Evolutionary conservation across 2,797 vertebrate species (phyloP), one percentile per base, ranked within the genome.

Genomic region (Phoxinus dragarum): DNA sequence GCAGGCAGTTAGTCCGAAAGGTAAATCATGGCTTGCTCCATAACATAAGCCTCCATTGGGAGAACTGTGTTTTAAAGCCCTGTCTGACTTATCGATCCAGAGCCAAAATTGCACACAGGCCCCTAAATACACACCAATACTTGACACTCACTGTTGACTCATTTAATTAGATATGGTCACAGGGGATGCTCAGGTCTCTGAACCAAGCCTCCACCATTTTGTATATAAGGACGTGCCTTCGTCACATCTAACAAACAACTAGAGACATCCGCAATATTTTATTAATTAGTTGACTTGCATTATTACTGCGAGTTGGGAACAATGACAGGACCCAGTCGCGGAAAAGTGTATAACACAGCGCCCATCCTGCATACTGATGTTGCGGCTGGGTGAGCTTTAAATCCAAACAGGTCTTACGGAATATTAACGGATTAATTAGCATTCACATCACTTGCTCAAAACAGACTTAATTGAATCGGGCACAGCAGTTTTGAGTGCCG

Each of bases 31-130:
- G 87, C 84, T 87, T 87, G 88, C 89, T 90, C 89, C 80, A 85
- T 90, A 91, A 92, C 91, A 89, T 91, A 88, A 83, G 90, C 89
- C 91, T 93, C 91, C 88, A n/a, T 87, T 85, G 89, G 91, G 90
- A 91, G 91, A 94, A 90, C 88, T 93, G 84, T 88, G 80, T 92
- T 94, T 92, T 90, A 89, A 90, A 92, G 87, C 89, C 83, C 90
- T 90, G 86, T 82, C 89, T 90, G 91, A 92, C 87, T 90, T 94
- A 94, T 95, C 91, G 92, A 94, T 94, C 86, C 17, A 8, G 69
- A 84, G 91, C 91, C 91, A 88, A 91, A 91, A 93, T 90, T 85
- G 84, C 84, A 91, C 83, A 6, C 64, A 14, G 85, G 83, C 86
- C 80, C 86, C 78, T 79, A 86, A 87, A 85, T 83, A 85, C 86